Evolutionary conservation across 2,888 invertebrate genomes (phyloP), one percentile per base, ranked within the genome.

Genomic region (Harpalus rufipes): DNA sequence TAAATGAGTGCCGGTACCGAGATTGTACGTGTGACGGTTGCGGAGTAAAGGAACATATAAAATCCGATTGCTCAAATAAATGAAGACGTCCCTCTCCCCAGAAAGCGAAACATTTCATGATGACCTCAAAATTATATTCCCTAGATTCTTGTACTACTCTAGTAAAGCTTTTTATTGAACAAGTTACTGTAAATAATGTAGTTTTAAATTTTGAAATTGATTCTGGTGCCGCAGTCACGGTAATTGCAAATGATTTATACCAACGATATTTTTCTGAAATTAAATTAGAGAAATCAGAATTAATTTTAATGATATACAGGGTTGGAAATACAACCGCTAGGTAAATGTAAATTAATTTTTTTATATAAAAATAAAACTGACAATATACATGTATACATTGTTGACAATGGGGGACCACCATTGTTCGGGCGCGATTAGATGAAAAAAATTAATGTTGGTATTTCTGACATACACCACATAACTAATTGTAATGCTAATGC

Each of bases 1-100:
- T 86, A 12, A 86, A 5, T 10, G 58, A 59, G 58, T 59, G 58
- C 14, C 1, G 14, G 14, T 59, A 59, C 14, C n/a, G 58, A 16
- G 6, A 59, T 59, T 59, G 14, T n/a, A 14, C 12, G 58, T 59
- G 58, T 59, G 32, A 56, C 56, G 56, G 8, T 56, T 56, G 56
- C 10, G 56, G 56, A 12, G 56, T 56, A 56, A 56, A 56, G 10
- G 56, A 12, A 56, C 56, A 56, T 56, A 56, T 56, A 8, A 56
- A 56, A 56, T 56, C 56, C 56, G 10, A 56, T 56, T 56, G 56
- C 12, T 8, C 5, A 56, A 56, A 56, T 56, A 56, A 56, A 14
- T 4, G 6, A 56, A 56, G 56, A 56, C 56, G 56, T 56, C 56
- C 56, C n/a, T 14, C 56, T 56, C 5, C 56, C 56, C 56, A 56